Percentiles rank a stretch among this genome's conserved stretches.
Conservation (phyloP, 2,113 vertebrate genomes). For the human region DNA sequence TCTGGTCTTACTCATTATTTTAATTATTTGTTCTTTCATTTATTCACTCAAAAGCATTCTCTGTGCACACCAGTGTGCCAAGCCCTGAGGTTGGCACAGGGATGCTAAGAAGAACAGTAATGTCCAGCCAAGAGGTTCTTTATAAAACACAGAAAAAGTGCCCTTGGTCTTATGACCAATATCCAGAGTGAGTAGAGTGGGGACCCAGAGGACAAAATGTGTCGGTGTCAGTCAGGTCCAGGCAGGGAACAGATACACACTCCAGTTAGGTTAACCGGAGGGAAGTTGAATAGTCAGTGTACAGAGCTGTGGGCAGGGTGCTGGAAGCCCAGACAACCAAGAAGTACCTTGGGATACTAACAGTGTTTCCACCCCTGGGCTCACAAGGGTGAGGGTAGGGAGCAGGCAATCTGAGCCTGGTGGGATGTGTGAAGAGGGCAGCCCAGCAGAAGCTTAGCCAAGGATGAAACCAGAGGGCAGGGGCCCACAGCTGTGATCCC, state of each 20-base stretch:
- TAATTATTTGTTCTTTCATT: neutral
- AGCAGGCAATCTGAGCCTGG: neutral
- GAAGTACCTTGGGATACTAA: neutral
- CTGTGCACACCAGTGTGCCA: neutral
- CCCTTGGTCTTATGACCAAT: neutral
- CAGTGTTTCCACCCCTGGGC: neutral
- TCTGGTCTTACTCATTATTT: conserved; percentile 2
- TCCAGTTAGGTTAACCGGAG: neutral
- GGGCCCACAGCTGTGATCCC: too few relatives aligned
- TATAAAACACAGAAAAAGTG: neutral
- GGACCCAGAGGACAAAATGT: neutral
- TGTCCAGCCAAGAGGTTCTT: neutral
- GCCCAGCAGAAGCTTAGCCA: neutral
- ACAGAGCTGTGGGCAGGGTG: neutral
- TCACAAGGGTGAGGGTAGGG: neutral
- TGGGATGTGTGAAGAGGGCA: fast-evolving
- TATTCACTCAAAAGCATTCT: neutral
- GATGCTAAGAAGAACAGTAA: neutral
- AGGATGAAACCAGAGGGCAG: too few relatives aligned
- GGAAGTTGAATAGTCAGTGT: neutral
- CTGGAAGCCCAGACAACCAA: neutral
- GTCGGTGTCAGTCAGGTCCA: neutral
- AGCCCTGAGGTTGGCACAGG: neutral
- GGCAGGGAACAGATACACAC: neutral
- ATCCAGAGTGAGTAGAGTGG: neutral